Evolutionary conservation across 1,140 invertebrate species (phyloP).

Genomic region (Zeugodacus cucurbitae): DNA sequence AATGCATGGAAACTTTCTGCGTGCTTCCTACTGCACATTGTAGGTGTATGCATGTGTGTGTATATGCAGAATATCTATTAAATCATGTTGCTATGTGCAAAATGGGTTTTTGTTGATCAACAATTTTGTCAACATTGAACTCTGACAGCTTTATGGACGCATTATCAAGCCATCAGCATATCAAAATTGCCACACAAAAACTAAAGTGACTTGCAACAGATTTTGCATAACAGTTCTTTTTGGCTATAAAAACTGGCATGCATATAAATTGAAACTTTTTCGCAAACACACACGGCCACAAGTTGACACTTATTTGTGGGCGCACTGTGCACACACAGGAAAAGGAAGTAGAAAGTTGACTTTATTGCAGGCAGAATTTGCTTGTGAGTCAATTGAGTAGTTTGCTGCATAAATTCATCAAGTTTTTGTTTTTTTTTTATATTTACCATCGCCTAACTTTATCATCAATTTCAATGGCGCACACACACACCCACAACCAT

Average conservation of each 20-base stretch:
- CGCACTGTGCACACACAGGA: background rate
- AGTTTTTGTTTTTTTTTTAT: background rate
- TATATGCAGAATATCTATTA: no score
- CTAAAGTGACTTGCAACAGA: background rate
- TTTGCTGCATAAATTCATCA: background rate
- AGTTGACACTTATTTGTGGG: background rate
- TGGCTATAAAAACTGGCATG: background rate
- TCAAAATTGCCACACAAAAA: slow-evolving; percentile 21
- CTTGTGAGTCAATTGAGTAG: background rate
- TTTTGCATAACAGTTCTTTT: background rate
- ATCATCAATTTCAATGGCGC: background rate
- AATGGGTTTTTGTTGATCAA: background rate
- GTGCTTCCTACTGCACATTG: no score
- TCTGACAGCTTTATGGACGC: background rate
- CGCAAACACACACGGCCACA: background rate
- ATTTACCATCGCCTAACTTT: background rate
- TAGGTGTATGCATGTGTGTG: no score
- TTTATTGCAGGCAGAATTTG: background rate
- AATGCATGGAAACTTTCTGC: no score
- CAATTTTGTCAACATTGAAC: background rate
- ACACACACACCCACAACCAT: background rate
- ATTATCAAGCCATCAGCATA: background rate
- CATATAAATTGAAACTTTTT: background rate
- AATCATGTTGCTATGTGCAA: no score
- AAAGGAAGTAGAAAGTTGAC: background rate